phyloP scores from a whole-genome alignment of 2,113 vertebrate genomes.

The Colius striatus region DNA sequence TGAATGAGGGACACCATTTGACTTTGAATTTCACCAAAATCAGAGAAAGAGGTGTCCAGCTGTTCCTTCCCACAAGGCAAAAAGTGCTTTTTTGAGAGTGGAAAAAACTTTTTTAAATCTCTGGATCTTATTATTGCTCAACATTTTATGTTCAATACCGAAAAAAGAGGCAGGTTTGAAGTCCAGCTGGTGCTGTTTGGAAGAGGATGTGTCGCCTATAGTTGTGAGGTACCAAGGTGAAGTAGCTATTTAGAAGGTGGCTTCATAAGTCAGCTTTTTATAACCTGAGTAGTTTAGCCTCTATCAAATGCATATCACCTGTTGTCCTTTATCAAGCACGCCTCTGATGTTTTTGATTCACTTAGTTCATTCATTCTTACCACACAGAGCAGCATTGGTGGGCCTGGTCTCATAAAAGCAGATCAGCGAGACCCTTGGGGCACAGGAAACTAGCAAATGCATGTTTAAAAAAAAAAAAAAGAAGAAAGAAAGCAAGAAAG shows the following conservation, averaged over 20 bases:
- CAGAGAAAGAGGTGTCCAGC: not conserved
- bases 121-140: slow-evolving; percentile 16
- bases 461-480: not conserved
- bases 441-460: slow-evolving; percentile 73
- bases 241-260: no score
- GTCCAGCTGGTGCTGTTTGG: not conserved
- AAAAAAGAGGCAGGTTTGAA: slow-evolving; percentile 40
- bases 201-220: not conserved
- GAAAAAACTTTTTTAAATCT: not conserved
- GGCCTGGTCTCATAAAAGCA: slow-evolving; percentile 72
- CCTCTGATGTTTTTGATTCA: slow-evolving; percentile 43
- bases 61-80: not conserved
- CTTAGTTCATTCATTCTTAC: slow-evolving; percentile 25
- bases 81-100: slow-evolving; percentile 14
- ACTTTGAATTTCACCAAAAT: not conserved
- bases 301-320: slow-evolving; percentile 16
- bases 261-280: not conserved
- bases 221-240: not conserved
- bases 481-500: not conserved
- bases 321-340: slow-evolving; percentile 23
- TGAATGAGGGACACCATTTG: not conserved
- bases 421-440: slow-evolving; percentile 66
- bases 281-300: not conserved
- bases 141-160: not conserved
- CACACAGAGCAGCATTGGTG: slow-evolving; percentile 53